A percentile compares a stretch with the other conserved stretches of the same genome.
Evolutionary conservation across 2,797 vertebrate genomes (phyloP).

Genomic region (Gymnoscopelus microlampas): DNA sequence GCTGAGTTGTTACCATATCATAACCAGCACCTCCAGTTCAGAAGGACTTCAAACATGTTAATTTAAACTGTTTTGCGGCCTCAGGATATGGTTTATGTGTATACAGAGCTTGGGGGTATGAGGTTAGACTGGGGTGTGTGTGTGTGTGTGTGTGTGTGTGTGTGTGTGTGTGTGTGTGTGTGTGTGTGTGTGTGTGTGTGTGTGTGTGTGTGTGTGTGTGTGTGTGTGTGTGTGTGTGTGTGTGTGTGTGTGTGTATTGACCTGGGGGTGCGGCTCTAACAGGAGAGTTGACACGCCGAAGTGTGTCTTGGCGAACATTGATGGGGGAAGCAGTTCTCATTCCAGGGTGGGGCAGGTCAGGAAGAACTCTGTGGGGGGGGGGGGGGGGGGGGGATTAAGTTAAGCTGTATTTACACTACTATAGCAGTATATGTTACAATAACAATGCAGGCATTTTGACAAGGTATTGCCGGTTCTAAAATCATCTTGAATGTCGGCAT

Average conservation of each 20-base stretch:
- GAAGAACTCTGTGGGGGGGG: constrained; percentile 71
- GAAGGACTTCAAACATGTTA: background rate
- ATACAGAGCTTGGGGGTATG: background rate
- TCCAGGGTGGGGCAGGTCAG: constrained; percentile 65
- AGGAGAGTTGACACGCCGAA: constrained; percentile 72
- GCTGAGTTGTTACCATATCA: background rate
- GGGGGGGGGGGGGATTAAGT: no score
- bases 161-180: constrained; percentile 22
- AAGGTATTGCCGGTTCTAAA: no score
- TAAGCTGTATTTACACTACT: background rate
- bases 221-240: background rate
- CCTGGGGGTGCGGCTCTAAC: constrained; percentile 74
- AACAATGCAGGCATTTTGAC: no score
- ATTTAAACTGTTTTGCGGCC: background rate
- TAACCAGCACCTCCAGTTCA: no score
- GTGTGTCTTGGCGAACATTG: constrained; percentile 64
- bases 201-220: constrained; percentile 13
- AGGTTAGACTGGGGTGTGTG: background rate
- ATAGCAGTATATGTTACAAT: no score
- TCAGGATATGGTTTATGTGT: background rate
- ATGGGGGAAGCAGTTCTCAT: constrained; percentile 64
- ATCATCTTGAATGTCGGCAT: no score
- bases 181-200: background rate
- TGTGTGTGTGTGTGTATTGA: constrained; percentile 44
- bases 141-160: constrained; percentile 1